phyloP scores from a whole-genome alignment of 2,113 vertebrate species.

The Neodontobutis hainanensis region DNA sequence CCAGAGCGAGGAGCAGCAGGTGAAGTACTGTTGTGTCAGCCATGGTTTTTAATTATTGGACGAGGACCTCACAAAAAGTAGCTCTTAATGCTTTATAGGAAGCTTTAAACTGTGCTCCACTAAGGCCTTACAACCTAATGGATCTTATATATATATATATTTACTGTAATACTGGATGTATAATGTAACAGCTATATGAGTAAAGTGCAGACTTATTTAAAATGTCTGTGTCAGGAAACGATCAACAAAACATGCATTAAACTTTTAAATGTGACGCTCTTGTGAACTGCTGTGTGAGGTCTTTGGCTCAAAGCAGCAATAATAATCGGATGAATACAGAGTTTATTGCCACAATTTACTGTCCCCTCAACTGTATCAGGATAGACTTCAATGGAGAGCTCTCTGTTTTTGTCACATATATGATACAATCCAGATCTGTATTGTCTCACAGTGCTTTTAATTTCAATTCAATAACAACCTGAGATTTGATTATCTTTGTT shows the following conservation, averaged over 20 bases:
- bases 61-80: not conserved
- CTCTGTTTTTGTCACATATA: slow-evolving; percentile 17
- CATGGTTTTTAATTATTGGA: not conserved
- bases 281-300: slow-evolving; percentile 3
- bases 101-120: slow-evolving; percentile 13
- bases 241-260: slow-evolving; percentile 42
- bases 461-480: slow-evolving; percentile 40
- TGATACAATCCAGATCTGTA: slow-evolving; percentile 21
- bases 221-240: slow-evolving; percentile 2
- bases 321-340: not conserved
- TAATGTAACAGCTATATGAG: not conserved
- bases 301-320: slow-evolving; percentile 57
- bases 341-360: slow-evolving; percentile 51
- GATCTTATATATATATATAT: not conserved
- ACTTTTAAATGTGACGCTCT: not conserved
- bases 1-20: slow-evolving; percentile 59
- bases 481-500: slow-evolving; percentile 45
- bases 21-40: slow-evolving; percentile 40
- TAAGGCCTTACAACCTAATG: not conserved
- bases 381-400: not conserved
- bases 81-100: not conserved
- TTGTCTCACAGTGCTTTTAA: slow-evolving; percentile 46
- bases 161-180: not conserved
- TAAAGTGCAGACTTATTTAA: slow-evolving; percentile 15
- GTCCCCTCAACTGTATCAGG: not conserved